Percentiles rank a stretch among this genome's conserved stretches.
These are phyloP conservation scores for Amblyjoppa proteus DNA, from an alignment of 2,888 invertebrate genomes.

Conservation along the genomic window DNA sequence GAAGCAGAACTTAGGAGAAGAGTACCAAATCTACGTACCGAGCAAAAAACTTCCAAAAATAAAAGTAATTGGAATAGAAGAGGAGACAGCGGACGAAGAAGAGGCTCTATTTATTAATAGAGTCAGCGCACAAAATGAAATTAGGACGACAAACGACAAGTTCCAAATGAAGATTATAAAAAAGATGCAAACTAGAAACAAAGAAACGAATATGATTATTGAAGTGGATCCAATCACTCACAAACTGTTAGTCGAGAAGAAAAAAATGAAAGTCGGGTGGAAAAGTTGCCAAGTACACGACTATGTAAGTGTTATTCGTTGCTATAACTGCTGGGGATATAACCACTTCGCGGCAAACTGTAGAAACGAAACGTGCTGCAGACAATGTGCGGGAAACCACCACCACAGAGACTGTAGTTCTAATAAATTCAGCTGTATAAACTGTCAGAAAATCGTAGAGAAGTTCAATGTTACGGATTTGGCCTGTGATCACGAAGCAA, in stretches of 20 bases:
- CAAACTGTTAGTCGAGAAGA: conserved; percentile 17
- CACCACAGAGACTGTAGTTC: not conserved
- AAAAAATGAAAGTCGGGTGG: conserved; percentile 33
- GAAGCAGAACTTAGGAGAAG: conserved; percentile 29
- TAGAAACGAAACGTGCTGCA: not conserved
- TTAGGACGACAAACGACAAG: not conserved
- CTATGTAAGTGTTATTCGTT: conserved; percentile 11
- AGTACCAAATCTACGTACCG: conserved; percentile 44
- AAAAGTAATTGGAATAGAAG: conserved; percentile 51
- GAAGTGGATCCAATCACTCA: conserved; percentile 39
- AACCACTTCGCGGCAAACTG: conserved; percentile 16
- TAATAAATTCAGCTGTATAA: not conserved
- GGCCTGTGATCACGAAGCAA: conserved; percentile 5
- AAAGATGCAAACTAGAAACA: not conserved
- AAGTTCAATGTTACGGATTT: not conserved
- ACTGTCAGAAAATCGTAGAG: conserved; percentile 5
- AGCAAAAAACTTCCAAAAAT: conserved; percentile 23
- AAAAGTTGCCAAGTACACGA: conserved; percentile 21
- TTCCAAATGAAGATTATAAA: conserved; percentile 27
- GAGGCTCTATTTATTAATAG: conserved; percentile 36
- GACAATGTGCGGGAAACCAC: conserved; percentile 9
- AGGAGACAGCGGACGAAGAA: conserved; percentile 25
- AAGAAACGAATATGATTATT: conserved; percentile 27
- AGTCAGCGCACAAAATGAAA: conserved; percentile 41
- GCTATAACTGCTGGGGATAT: conserved; percentile 38